Evolutionary conservation across 2,888 invertebrate genomes (phyloP), one percentile per base, ranked within the genome.

Genomic region (Cheilosia soror): DNA sequence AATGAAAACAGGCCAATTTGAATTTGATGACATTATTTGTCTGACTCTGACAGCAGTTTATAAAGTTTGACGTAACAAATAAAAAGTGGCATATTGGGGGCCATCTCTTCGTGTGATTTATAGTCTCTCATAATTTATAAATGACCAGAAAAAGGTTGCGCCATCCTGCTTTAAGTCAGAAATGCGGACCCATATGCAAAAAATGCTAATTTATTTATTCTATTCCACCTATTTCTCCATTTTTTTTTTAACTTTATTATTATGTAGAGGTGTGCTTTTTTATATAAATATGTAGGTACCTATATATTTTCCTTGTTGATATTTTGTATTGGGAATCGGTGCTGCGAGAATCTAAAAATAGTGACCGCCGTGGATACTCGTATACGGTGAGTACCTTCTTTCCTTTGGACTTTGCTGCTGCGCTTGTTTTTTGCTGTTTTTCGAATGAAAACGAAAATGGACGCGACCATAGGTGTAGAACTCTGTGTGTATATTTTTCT

Each of bases 381-480:
- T 66, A 55, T 80, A 15, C 71, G 58, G 58, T 49, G 40, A 55
- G 20, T 77, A 44, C 55, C 42, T 44, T 63, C 27, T 49, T 53
- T 79, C 51, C 55, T 63, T 40, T 69, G 68, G 62, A 66, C 44
- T 63, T 66, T 40, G 68, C 13, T 44, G 37, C 40, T 55, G 62
- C 42, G 47, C 40, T 33, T 63, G 31, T 66, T 73, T 37, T 11
- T 37, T 37, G 37, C 37, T 11, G 37, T 37, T 9, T 71, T 9
- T 55, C 49, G 63, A 79, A 69, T 57, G 80, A 84, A 84, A 84
- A 69, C 44, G 84, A 51, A 84, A 83, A 84, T 84, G 69, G 76
- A 72, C 55, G 57, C 53, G 5, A 37, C 37, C 37, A 11, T 37
- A 37, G 37, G 37, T 37, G 37, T 2, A 44, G 60, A 33, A 13